These are phyloP conservation scores for Phytoseiulus persimilis DNA, from an alignment of 2,888 invertebrate genomes.

Conservation along the genomic window DNA sequence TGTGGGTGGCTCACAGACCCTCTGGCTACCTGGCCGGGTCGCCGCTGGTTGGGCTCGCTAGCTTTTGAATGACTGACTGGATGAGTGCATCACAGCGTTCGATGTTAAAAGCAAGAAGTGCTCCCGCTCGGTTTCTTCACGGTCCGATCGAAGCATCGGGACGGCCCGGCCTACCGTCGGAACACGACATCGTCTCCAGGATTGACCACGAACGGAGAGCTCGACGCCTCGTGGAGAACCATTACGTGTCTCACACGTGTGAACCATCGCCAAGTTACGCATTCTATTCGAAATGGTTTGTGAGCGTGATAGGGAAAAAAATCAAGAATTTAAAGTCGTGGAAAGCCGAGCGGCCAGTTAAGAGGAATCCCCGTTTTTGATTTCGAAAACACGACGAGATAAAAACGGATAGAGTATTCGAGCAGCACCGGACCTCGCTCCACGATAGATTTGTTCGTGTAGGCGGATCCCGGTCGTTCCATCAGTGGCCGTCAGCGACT, in stretches of 20 bases:
- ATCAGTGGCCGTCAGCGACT: background rate
- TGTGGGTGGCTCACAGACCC: background rate
- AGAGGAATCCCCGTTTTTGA: too few species aligned
- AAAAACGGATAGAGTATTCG: background rate
- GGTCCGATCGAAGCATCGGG: too few species aligned
- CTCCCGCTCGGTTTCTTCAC: background rate
- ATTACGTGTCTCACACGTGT: too few species aligned
- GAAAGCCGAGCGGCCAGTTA: too few species aligned
- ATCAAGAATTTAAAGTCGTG: too few species aligned
- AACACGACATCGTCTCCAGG: too few species aligned
- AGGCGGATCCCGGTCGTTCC: background rate
- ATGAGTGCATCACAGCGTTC: background rate
- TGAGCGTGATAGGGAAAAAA: too few species aligned
- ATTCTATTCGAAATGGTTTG: too few species aligned
- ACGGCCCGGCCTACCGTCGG: too few species aligned
- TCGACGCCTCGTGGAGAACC: too few species aligned
- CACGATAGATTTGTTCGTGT: background rate
- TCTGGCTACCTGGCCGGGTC: background rate
- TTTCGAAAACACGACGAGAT: background rate
- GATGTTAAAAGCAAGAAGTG: background rate
- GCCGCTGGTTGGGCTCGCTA: background rate
- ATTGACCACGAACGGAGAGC: too few species aligned
- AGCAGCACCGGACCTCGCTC: background rate
- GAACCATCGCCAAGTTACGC: too few species aligned
- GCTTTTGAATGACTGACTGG: background rate